A percentile compares a stretch with the other conserved stretches of the same genome.
Conservation (phyloP, 2,888 invertebrate species). For the Electrophaes corylata region DNA sequence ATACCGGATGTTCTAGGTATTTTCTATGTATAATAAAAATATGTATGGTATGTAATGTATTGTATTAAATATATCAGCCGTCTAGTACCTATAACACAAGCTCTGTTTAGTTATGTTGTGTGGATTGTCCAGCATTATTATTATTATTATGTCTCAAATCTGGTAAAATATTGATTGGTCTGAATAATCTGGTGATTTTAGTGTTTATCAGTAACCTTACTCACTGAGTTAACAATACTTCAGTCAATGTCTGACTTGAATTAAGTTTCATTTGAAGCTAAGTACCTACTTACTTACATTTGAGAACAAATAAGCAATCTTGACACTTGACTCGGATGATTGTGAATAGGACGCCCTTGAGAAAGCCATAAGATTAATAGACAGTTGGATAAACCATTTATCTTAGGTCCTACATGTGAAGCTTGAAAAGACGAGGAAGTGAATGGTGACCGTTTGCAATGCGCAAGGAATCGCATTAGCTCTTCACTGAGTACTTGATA, state of each 20-base stretch:
- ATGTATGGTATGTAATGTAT: no score
- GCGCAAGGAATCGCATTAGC: slow-evolving; percentile 28
- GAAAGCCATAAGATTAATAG: slow-evolving; percentile 38
- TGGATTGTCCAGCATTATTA: no score
- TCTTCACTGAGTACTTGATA: slow-evolving; percentile 25
- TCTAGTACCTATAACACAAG: no score
- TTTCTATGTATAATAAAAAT: no score
- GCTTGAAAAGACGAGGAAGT: slow-evolving; percentile 40
- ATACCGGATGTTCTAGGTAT: no score
- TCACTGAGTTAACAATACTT: not conserved
- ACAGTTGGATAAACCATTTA: slow-evolving; percentile 32
- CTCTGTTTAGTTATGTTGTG: no score
- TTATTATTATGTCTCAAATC: no score
- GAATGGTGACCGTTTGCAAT: slow-evolving; percentile 29
- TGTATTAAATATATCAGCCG: no score
- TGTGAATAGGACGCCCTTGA: slow-evolving; percentile 40
- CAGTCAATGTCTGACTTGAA: not conserved
- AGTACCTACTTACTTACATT: not conserved
- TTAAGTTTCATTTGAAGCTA: slow-evolving; percentile 13
- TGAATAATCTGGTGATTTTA: no score
- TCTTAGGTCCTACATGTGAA: slow-evolving; percentile 32
- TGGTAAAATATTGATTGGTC: no score
- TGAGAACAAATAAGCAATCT: slow-evolving; percentile 29
- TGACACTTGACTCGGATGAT: slow-evolving; percentile 30
- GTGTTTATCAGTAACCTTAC: no score